These are phyloP conservation scores for Darevskia mixta DNA, from an alignment of 2,797 vertebrate genomes.

Conservation along the genomic window DNA sequence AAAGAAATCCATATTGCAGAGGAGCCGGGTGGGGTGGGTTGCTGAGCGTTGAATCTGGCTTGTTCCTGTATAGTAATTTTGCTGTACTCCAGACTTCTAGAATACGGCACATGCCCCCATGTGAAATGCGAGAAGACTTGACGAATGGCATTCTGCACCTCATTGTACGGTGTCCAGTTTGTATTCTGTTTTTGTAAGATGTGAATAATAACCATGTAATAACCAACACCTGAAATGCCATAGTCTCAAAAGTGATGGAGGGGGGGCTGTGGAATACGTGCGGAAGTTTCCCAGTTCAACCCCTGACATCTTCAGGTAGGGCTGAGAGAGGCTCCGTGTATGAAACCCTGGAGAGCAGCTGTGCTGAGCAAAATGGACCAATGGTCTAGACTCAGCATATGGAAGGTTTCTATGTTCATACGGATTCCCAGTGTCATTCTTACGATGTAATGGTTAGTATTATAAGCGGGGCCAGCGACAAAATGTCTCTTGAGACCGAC, in stretches of 20 bases:
- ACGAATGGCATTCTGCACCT: neutral
- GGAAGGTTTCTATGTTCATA: too few relatives aligned
- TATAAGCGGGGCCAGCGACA: too few relatives aligned
- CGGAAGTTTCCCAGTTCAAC: too few relatives aligned
- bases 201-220: neutral
- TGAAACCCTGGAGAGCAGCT: too few relatives aligned
- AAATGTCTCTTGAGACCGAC: too few relatives aligned
- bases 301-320: too few relatives aligned
- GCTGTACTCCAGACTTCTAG: neutral
- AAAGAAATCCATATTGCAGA: neutral
- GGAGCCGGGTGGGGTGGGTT: too few relatives aligned
- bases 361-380: too few relatives aligned
- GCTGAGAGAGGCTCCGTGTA: too few relatives aligned
- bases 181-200: neutral
- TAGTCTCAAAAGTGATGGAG: neutral
- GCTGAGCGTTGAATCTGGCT: neutral
- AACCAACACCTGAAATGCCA: neutral
- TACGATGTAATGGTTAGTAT: neutral
- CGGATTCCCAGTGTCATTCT: neutral
- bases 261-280: too few relatives aligned
- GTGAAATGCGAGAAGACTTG: neutral
- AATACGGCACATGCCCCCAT: neutral
- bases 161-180: neutral
- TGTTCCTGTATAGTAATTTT: neutral
- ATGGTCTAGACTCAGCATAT: too few relatives aligned